Evolutionary conservation across 2,797 vertebrate genomes (phyloP).

Genomic region (Apogon hyalosoma): DNA sequence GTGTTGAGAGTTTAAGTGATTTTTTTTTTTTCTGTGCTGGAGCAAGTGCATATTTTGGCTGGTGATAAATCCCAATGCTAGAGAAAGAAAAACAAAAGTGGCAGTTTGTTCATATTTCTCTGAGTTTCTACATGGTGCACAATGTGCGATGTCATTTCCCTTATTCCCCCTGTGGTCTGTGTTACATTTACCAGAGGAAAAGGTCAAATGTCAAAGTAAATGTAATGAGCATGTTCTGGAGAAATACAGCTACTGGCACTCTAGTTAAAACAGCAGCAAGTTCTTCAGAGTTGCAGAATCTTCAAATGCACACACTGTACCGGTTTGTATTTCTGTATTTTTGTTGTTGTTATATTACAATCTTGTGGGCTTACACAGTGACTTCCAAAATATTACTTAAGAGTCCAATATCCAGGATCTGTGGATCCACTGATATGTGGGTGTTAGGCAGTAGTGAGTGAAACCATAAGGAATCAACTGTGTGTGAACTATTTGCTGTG

Average conservation of each 20-base stretch:
- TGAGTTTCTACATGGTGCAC: conserved; percentile 37
- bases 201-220: conserved; percentile 72
- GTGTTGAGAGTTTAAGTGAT: conserved; percentile 14
- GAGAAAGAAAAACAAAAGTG: conserved; percentile 59
- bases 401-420: conserved; percentile 6
- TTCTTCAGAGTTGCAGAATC: conserved; percentile 18
- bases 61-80: conserved; percentile 53
- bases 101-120: conserved; percentile 43
- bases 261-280: conserved; percentile 33
- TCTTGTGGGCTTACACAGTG: not conserved
- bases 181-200: conserved; percentile 73
- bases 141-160: conserved; percentile 51
- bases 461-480: conserved; percentile 48
- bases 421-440: conserved; percentile 30
- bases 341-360: not conserved
- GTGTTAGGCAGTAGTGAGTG: conserved; percentile 18
- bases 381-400: not conserved
- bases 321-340: conserved; percentile 9
- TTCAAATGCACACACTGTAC: conserved; percentile 16
- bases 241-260: conserved; percentile 54
- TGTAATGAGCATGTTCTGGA: conserved; percentile 65
- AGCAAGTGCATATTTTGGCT: conserved; percentile 48
- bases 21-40: conserved; percentile 35
- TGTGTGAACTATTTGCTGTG: conserved; percentile 55
- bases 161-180: conserved; percentile 47